Conservation (phyloP, 2,113 vertebrate genomes). For the Rhea pennata region DNA sequence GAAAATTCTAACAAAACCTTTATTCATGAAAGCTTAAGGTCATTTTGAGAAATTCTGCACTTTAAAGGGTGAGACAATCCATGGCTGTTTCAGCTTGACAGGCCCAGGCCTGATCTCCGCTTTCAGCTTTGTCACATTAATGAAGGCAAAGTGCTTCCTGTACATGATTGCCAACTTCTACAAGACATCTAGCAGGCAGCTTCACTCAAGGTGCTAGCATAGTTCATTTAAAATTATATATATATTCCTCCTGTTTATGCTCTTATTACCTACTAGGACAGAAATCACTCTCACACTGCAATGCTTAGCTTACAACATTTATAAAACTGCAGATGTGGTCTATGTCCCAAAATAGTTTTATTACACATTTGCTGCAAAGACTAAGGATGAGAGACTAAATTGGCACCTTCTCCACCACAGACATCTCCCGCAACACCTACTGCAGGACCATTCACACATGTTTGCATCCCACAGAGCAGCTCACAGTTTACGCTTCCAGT, state of each 20-base stretch:
- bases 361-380: conserved; percentile 4
- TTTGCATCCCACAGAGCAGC: too few species aligned
- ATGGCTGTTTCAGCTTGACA: neutral
- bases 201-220: neutral
- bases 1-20: neutral
- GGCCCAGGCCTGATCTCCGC: neutral
- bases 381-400: neutral
- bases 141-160: neutral
- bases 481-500: too few species aligned
- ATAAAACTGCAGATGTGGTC: neutral
- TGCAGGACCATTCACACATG: neutral
- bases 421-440: neutral
- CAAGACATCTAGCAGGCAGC: neutral
- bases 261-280: neutral
- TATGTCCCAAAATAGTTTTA: neutral
- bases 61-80: neutral
- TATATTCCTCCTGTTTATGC: neutral
- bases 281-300: neutral
- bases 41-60: neutral
- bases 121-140: neutral
- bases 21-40: neutral
- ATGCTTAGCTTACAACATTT: neutral
- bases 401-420: neutral
- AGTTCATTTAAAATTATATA: neutral
- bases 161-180: too few species aligned